Evolutionary conservation across 2,113 vertebrate genomes (phyloP), one percentile per base, ranked within the genome.

Genomic region (Stigmatopora argus): DNA sequence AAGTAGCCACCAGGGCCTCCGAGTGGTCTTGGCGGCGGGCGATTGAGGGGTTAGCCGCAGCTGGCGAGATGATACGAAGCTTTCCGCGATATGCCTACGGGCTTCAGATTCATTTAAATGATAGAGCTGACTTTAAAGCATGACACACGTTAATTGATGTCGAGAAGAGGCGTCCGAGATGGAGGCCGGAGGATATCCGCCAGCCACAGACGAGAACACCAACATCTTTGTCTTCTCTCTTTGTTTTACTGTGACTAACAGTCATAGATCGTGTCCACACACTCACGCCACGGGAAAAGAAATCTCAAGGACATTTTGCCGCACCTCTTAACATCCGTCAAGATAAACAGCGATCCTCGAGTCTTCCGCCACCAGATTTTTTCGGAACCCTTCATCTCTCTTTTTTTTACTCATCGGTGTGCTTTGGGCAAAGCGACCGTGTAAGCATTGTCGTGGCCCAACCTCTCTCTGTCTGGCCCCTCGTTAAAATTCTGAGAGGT

Each of bases 41-140:
- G 21, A 1, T 4, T 19, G 4, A 13, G 58, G n/a, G 1, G 38
- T 11, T 35, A 7, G 18, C 73, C 83, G 87, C 87, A 90, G 86
- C 88, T 90, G 89, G 75, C 83, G 77, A 82, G 85, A 86, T 85
- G 89, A 86, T 86, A 62, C 80, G 83, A 78, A 80, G 77, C 76
- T 78, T 77, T 75, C 75, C 13, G 62, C 60, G 35, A 66, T 77
- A 76, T 74, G 73, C 79, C 46, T 59, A 78, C 87, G 84, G 83
- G 82, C 77, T 85, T 87, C 85, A 84, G 86, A 89, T 89, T 85
- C 78, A 87, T 88, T 89, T 86, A 88, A 90, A 90, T 88, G 84
- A 85, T 87, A 83, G 75, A 82, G 86, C 87, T 88, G 85, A 82
- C 78, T 87, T 88, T 90, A 86, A 89, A 86, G 83, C 69, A 62